These are phyloP conservation scores for Lophius piscatorius DNA, from an alignment of 2,113 vertebrate genomes.

Conservation along the genomic window DNA sequence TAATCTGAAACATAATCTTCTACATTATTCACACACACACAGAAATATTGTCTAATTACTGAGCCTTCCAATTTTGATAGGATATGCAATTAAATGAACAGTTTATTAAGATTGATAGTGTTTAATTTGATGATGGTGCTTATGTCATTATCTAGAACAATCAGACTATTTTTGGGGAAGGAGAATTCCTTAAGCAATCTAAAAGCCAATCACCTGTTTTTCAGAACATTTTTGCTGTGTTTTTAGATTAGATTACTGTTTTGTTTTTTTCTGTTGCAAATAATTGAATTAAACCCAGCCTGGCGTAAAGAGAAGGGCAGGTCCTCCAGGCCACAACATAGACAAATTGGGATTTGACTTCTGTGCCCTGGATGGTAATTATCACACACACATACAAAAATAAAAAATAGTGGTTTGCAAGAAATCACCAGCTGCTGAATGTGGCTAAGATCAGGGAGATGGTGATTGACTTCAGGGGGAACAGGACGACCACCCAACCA, in stretches of 20 bases:
- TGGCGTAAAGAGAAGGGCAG: constrained; percentile 6
- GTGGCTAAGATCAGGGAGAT: too few species aligned
- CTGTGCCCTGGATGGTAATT: constrained; percentile 17
- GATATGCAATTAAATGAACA: constrained; percentile 50
- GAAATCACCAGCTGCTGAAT: too few species aligned
- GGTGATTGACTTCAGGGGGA: too few species aligned
- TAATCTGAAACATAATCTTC: constrained; percentile 68
- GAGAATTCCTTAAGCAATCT: background rate
- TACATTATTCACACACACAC: constrained; percentile 61
- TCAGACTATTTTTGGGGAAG: constrained; percentile 11
- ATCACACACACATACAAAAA: too few species aligned
- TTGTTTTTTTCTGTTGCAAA: background rate
- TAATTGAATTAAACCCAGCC: constrained; percentile 2
- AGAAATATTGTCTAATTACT: constrained; percentile 62
- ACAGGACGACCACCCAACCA: too few species aligned
- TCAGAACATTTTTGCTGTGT: background rate
- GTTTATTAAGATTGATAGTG: constrained; percentile 51
- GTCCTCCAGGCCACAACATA: constrained; percentile 5
- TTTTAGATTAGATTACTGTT: background rate
- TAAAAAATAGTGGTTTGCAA: too few species aligned
- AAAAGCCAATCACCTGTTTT: background rate
- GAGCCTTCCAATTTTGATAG: constrained; percentile 47
- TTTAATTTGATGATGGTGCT: constrained; percentile 43
- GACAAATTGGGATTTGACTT: constrained; percentile 20
- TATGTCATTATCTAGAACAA: constrained; percentile 42